Evolutionary conservation across 2,113 vertebrate genomes (phyloP).

Genomic region (Gallinago paraguaiae): DNA sequence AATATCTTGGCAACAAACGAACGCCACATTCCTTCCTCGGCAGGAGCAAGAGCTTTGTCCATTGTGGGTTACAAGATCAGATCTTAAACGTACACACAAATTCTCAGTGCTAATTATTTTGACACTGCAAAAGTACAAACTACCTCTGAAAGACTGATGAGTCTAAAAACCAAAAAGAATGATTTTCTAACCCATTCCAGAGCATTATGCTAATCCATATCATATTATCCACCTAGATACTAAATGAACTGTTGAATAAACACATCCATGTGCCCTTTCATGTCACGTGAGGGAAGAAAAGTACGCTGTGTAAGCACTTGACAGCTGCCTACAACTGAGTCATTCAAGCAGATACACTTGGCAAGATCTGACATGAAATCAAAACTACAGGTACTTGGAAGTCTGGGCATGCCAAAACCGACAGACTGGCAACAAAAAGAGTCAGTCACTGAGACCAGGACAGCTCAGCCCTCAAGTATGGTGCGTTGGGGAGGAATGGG

Average conservation of each 20-base stretch:
- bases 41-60: neutral
- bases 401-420: constrained; percentile 35
- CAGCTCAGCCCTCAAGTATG: neutral
- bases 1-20: neutral
- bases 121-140: neutral
- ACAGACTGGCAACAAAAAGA: neutral
- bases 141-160: neutral
- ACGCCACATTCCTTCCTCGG: accelerated
- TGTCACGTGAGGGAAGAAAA: constrained; percentile 9
- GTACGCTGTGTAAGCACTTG: constrained; percentile 44
- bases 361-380: constrained; percentile 53
- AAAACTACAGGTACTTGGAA: neutral
- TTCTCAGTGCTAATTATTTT: neutral
- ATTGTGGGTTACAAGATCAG: neutral
- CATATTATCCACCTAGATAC: neutral
- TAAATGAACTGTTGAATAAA: constrained; percentile 37
- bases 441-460: neutral
- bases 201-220: neutral
- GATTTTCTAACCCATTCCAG: neutral
- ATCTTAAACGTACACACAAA: neutral
- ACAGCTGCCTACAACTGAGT: constrained; percentile 43
- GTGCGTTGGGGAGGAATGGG: accelerated
- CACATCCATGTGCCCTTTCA: constrained; percentile 41
- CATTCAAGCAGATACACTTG: constrained; percentile 37
- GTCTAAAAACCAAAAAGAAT: neutral